These are phyloP conservation scores for Alexandromys fortis DNA, from an alignment of 2,113 vertebrate genomes.

Conservation along the genomic window DNA sequence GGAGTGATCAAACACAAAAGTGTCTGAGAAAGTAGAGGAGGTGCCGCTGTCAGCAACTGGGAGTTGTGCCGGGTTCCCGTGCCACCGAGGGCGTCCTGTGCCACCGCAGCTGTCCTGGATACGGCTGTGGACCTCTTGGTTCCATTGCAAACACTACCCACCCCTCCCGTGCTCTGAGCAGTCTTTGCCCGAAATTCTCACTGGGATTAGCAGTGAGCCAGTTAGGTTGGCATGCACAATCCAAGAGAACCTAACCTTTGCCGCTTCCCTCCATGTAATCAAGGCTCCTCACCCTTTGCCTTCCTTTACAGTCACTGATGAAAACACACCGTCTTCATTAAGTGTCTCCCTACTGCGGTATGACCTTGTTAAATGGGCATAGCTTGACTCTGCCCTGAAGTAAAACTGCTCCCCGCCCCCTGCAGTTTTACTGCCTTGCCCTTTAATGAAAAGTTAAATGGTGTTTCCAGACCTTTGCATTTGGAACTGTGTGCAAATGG, in stretches of 20 bases:
- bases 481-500: constrained; percentile 31
- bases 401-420: background rate
- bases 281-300: background rate
- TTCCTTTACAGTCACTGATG: background rate
- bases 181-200: background rate
- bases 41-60: background rate
- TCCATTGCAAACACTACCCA: background rate
- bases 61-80: background rate
- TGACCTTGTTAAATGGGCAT: background rate
- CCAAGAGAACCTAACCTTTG: constrained; percentile 19
- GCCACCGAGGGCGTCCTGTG: background rate
- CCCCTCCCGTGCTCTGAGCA: background rate
- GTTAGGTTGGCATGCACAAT: background rate
- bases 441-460: constrained; percentile 45
- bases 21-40: background rate
- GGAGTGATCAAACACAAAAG: background rate
- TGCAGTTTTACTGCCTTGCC: background rate
- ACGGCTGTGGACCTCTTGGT: background rate
- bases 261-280: background rate
- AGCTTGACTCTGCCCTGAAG: constrained; percentile 7
- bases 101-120: background rate
- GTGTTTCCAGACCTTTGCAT: background rate
- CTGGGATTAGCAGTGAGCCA: background rate
- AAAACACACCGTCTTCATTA: background rate
- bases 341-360: background rate